Evolutionary conservation across 2,113 vertebrate genomes (phyloP).

Genomic region (crab-eating macaque (Macaca fascicularis)): T2T-MFA8v1.1 NC_088381.1:141665001-141665500

Average conservation of each 20-base stretch:
- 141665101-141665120: not conserved
- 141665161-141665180: not conserved
- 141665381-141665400: not conserved
- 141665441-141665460: constrained; percentile 88
- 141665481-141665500: constrained; percentile 94
- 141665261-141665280: not conserved
- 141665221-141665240: not conserved
- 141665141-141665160: not conserved
- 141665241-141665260: not conserved
- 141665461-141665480: constrained; percentile 93
- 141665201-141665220: not conserved
- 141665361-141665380: too few species aligned
- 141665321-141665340: not conserved
- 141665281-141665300: not conserved
- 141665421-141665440: constrained; percentile 88
- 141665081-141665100: not conserved
- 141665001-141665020: too few species aligned
- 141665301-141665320: constrained; percentile 12
- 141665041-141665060: too few species aligned
- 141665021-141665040: too few species aligned
- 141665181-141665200: not conserved
- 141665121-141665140: not conserved
- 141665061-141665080: too few species aligned
- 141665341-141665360: not conserved
- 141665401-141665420: not conserved